phyloP scores from a whole-genome alignment of 2,113 vertebrate species.

The Rhynchomys soricoides region DNA sequence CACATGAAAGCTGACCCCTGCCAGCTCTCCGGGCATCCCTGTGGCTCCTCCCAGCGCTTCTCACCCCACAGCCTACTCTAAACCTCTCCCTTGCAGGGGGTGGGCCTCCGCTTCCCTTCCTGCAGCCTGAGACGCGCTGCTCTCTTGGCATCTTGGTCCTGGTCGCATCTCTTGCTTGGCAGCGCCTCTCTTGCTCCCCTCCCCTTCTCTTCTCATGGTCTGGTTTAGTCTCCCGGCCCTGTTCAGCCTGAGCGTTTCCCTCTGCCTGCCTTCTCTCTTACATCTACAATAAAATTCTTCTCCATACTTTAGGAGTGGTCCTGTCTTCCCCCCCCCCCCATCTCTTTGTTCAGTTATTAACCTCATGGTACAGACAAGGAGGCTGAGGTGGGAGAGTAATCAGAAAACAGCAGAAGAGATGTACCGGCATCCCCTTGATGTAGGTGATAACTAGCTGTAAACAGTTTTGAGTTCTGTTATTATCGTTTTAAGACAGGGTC shows the following conservation, averaged over 20 bases:
- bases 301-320: not conserved
- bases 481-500: not conserved
- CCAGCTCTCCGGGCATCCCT: not conserved
- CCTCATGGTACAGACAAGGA: not conserved
- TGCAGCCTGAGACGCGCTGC: rapidly evolving
- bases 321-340: rapidly evolving
- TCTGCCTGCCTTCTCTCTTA: not conserved
- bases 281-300: not conserved
- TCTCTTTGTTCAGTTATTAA: not conserved
- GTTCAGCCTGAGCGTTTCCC: not conserved
- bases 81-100: not conserved
- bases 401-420: not conserved
- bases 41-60: not conserved
- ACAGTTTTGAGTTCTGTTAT: not conserved
- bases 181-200: not conserved
- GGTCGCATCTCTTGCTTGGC: not conserved
- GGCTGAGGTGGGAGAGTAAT: not conserved
- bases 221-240: not conserved
- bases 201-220: not conserved
- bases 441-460: not conserved
- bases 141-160: not conserved
- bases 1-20: not conserved
- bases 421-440: not conserved
- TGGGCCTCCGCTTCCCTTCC: not conserved
- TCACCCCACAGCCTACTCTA: not conserved